Percentiles rank a stretch among this genome's conserved stretches.
These are phyloP conservation scores for Phalanger gymnotis DNA, from an alignment of 2,797 vertebrate species.

Conservation along the genomic window DNA sequence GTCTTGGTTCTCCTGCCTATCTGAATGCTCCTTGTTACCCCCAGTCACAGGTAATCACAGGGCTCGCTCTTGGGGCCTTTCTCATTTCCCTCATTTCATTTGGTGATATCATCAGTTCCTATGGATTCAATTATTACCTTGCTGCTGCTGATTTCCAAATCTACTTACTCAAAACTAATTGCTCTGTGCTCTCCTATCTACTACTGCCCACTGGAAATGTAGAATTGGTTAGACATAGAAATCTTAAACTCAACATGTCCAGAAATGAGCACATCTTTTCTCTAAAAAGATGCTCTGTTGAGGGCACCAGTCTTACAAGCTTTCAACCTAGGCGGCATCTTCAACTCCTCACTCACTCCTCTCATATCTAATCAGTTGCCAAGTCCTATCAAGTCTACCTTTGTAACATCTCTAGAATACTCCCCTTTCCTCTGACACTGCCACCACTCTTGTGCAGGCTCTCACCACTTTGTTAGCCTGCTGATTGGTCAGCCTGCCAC, in stretches of 20 bases:
- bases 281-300: background rate
- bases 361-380: background rate
- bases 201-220: background rate
- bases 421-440: background rate
- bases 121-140: background rate
- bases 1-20: background rate
- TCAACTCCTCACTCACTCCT: background rate
- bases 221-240: background rate
- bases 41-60: background rate
- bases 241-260: background rate
- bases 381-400: background rate
- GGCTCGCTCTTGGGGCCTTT: background rate
- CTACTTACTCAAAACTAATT: background rate
- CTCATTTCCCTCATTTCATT: background rate
- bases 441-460: background rate
- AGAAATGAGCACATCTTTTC: background rate
- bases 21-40: background rate
- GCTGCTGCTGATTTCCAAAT: background rate
- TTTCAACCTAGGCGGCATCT: background rate
- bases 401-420: background rate
- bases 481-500: background rate
- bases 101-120: background rate
- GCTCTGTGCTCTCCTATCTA: background rate
- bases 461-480: background rate
- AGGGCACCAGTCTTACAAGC: background rate